Evolutionary conservation across 2,888 invertebrate genomes (phyloP), one percentile per base, ranked within the genome.

Genomic region (Diploptera punctata): DNA sequence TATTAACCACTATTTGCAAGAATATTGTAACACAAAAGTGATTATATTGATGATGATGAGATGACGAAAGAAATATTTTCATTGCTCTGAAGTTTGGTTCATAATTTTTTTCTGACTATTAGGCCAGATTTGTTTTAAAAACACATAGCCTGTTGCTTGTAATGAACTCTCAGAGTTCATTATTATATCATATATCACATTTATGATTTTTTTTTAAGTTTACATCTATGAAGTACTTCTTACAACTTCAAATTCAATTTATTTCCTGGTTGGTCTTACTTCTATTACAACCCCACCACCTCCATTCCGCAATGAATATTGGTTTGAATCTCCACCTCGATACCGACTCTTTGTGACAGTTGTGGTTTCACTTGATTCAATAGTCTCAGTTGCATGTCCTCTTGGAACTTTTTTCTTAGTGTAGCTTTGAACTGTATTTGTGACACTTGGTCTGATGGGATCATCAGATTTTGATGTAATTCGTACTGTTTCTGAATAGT

Each of bases 321-420:
- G 71, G 78, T 86, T 82, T 85, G 84, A 76, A 18, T 61, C 70
- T 21, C 87, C 87, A 13, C 83, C 83, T 77, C 86, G 84, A 78
- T 85, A 87, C 74, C 87, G 84, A 80, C 89, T 89, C 79, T 90
- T 90, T 24, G 91, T 91, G 60, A 91, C 87, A 2, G 90, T 90
- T 80, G 90, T 91, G 9, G 88, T 88, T 82, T 91, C 91, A 71
- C 89, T 88, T 0, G 91, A 90, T 79, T 91, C 89, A 61, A 91
- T 89, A 47, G 91, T 89, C 81, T 91, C 90, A 77, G 89, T 85
- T 7, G 87, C 84, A 0, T 68, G 72, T 29, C 89, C 86, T 0
- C 91, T 90, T 16, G 91, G 91, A 62, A 91, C 83, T 1, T 89
- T 86, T 82, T 91, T 91, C 82, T 91, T 91, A 76, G 88, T 87